Evolutionary conservation across 1,140 invertebrate genomes (phyloP).

Genomic region (Drosophila lowei): DNA sequence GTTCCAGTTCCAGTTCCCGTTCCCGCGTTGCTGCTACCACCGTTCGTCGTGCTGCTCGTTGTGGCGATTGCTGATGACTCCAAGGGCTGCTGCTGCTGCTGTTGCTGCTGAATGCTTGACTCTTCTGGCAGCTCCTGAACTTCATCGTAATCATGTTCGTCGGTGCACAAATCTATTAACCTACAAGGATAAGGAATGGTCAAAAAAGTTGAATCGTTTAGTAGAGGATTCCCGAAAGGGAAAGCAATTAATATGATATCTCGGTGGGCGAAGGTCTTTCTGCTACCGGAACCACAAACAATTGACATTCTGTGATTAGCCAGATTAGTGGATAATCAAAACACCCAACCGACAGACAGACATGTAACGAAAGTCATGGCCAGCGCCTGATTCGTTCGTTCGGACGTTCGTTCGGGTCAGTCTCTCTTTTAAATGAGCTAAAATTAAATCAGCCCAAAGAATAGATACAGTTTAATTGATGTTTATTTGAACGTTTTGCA

Average conservation of each 20-base stretch:
- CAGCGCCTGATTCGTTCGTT: constrained; percentile 26
- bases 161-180: constrained; percentile 80
- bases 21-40: constrained; percentile 29
- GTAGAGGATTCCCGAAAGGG: no score
- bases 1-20: constrained; percentile 35
- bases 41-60: constrained; percentile 41
- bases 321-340: constrained; percentile 47
- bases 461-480: constrained; percentile 76
- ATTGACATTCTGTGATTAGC: constrained; percentile 26
- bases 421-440: constrained; percentile 75
- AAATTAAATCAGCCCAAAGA: constrained; percentile 79
- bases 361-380: constrained; percentile 56
- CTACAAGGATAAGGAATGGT: constrained; percentile 24
- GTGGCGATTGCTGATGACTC: constrained; percentile 57
- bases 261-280: no score
- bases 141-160: constrained; percentile 82
- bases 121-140: constrained; percentile 78
- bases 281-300: not conserved
- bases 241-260: no score
- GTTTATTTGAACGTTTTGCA: constrained; percentile 51
- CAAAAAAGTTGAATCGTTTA: not conserved
- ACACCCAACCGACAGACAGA: constrained; percentile 41
- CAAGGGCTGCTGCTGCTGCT: constrained; percentile 20
- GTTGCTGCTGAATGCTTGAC: constrained; percentile 54
- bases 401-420: no score